A percentile compares a stretch with the other conserved stretches of the same genome.
Evolutionary conservation across 2,113 vertebrate species (phyloP).

Genomic region (Nothobranchius kuhntae): DNA sequence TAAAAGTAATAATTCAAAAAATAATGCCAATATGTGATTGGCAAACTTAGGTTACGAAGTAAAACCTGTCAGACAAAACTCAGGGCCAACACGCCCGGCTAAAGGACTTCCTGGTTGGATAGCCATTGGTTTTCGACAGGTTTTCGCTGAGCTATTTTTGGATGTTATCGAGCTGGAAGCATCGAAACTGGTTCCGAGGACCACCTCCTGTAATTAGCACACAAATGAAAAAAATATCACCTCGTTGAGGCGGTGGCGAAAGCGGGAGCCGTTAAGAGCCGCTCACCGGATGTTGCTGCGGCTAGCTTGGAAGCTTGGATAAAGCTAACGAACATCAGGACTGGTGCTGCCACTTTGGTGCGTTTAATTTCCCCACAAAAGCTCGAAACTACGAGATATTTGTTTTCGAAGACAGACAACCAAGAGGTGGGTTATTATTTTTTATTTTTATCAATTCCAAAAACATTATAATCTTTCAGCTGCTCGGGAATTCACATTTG

Average conservation of each 20-base stretch:
- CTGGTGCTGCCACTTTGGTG: neutral
- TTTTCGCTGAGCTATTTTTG: slow-evolving; percentile 12
- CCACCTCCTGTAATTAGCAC: neutral
- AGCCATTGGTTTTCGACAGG: neutral
- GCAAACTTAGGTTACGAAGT: neutral
- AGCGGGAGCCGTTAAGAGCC: slow-evolving; percentile 7
- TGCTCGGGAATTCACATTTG: neutral
- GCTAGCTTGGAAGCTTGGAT: slow-evolving; percentile 55
- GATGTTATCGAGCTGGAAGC: slow-evolving; percentile 8
- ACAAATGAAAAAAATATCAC: neutral
- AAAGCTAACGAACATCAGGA: slow-evolving; percentile 37
- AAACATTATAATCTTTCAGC: neutral
- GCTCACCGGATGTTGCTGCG: slow-evolving; percentile 20
- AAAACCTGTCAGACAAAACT: slow-evolving; percentile 31
- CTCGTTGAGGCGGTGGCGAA: slow-evolving; percentile 1
- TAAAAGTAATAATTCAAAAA: too few species aligned
- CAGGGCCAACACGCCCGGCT: slow-evolving; percentile 1
- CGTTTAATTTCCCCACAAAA: neutral
- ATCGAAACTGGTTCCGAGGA: neutral
- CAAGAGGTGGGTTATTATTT: slow-evolving; percentile 49
- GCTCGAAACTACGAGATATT: slow-evolving; percentile 9
- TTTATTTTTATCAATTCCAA: neutral
- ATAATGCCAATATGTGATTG: too few species aligned
- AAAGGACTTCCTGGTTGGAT: slow-evolving; percentile 65
- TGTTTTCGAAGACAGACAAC: neutral